Conservation (phyloP, 2,797 vertebrate genomes). For the Spatula clypeata region DNA sequence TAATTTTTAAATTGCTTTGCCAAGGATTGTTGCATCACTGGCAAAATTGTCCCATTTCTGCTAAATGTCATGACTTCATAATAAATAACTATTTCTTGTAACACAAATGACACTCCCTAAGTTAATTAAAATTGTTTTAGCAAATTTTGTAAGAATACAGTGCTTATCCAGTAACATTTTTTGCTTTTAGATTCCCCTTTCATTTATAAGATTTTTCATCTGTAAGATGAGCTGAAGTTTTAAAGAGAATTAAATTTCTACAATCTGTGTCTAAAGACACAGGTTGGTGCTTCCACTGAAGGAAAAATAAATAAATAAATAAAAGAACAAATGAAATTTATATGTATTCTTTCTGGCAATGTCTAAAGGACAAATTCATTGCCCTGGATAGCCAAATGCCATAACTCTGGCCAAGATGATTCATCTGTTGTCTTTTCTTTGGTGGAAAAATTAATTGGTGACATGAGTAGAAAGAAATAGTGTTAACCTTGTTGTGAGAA, state of each 20-base stretch:
- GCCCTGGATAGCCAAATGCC: neutral
- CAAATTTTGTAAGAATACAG: neutral
- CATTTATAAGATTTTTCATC: neutral
- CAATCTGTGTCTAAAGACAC: neutral
- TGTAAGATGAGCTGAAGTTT: neutral
- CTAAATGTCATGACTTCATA: neutral
- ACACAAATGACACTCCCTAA: neutral
- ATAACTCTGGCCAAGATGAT: neutral
- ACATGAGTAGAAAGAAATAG: neutral
- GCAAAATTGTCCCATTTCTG: neutral
- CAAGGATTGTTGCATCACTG: neutral
- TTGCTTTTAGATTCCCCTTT: neutral
- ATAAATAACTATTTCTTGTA: neutral
- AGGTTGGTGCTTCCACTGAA: neutral
- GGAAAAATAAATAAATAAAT: neutral
- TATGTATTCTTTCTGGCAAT: neutral
- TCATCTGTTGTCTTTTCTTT: neutral
- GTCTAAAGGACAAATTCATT: neutral
- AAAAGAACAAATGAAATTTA: neutral
- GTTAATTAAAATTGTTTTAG: neutral
- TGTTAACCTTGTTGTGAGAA: neutral
- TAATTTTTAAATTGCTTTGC: neutral
- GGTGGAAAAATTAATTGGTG: neutral
- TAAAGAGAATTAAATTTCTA: neutral
- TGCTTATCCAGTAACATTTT: accelerated